These are phyloP conservation scores for Neolamprologus falcicula DNA, from an alignment of 2,113 vertebrate genomes.

Conservation along the genomic window DNA sequence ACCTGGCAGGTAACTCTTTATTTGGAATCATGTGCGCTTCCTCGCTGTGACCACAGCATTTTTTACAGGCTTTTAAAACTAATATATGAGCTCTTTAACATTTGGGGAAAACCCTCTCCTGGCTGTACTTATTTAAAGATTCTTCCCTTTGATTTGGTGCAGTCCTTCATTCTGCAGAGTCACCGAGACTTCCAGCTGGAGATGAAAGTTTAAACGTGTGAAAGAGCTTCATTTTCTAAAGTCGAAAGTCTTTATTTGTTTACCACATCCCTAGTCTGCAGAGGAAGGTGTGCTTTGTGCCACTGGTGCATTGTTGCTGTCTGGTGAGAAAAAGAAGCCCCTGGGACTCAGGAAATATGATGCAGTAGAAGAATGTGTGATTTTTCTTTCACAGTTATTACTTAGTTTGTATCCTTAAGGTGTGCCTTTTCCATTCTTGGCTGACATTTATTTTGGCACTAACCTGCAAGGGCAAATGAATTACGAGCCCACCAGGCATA, in stretches of 20 bases:
- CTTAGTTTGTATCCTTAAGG: constrained; percentile 42
- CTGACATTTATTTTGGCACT: constrained; percentile 63
- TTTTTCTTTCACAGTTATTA: constrained; percentile 26
- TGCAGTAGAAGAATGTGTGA: constrained; percentile 23
- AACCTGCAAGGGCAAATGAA: constrained; percentile 57
- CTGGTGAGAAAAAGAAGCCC: constrained; percentile 16
- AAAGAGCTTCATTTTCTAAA: neutral
- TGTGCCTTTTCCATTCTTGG: constrained; percentile 46
- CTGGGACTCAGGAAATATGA: constrained; percentile 20
- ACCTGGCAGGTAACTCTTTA: neutral
- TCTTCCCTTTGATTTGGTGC: neutral
- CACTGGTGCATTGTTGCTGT: neutral
- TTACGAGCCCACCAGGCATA: constrained; percentile 41
- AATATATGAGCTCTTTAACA: constrained; percentile 1
- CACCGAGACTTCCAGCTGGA: neutral
- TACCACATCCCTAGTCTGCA: constrained; percentile 23
- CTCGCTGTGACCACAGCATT: neutral
- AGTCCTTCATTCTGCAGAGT: constrained; percentile 9
- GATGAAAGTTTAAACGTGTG: constrained; percentile 12
- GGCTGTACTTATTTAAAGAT: neutral
- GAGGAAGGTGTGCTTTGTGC: neutral
- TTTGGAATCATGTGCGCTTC: constrained; percentile 9
- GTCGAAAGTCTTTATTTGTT: constrained; percentile 9
- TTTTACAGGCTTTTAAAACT: constrained; percentile 29
- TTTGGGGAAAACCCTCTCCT: constrained; percentile 10